A percentile compares a stretch with the other conserved stretches of the same genome.
Conservation (phyloP, 2,888 invertebrate species). For the Pomacea canaliculata region DNA sequence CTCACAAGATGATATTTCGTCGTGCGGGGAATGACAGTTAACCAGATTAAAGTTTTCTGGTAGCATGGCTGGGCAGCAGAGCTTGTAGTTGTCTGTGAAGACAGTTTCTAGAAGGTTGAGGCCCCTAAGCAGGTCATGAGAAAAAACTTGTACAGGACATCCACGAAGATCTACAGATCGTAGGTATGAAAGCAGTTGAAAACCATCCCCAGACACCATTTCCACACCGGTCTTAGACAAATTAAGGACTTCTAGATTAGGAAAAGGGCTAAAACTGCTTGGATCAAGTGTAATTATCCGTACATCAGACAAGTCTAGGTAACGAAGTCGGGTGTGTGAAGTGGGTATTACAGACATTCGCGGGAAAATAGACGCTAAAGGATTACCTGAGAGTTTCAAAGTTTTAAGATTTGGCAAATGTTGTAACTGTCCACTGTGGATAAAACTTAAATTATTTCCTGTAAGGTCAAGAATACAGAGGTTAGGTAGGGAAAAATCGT, state of each 20-base stretch:
- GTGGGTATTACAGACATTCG: too few species aligned
- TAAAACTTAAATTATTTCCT: background rate
- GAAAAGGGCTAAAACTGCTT: background rate
- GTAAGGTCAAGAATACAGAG: background rate
- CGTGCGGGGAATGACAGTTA: background rate
- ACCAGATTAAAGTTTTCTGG: background rate
- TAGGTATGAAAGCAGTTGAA: background rate
- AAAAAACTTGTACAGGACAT: background rate
- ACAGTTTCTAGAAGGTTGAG: background rate
- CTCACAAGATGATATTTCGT: constrained; percentile 15
- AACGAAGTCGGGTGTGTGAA: background rate
- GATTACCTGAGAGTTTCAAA: constrained; percentile 8
- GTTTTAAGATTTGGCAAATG: background rate
- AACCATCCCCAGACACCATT: background rate
- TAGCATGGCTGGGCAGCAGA: constrained; percentile 6
- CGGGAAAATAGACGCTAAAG: background rate
- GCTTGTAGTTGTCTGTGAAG: constrained; percentile 4
- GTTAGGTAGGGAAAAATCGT: background rate
- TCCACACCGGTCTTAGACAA: background rate
- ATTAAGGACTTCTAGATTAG: background rate
- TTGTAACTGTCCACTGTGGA: background rate
- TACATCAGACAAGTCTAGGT: constrained; percentile 2
- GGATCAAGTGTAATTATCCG: background rate
- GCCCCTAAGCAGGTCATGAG: background rate
- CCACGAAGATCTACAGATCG: background rate